phyloP scores from a whole-genome alignment of 2,113 vertebrate genomes.

The Saguinus midas region DNA sequence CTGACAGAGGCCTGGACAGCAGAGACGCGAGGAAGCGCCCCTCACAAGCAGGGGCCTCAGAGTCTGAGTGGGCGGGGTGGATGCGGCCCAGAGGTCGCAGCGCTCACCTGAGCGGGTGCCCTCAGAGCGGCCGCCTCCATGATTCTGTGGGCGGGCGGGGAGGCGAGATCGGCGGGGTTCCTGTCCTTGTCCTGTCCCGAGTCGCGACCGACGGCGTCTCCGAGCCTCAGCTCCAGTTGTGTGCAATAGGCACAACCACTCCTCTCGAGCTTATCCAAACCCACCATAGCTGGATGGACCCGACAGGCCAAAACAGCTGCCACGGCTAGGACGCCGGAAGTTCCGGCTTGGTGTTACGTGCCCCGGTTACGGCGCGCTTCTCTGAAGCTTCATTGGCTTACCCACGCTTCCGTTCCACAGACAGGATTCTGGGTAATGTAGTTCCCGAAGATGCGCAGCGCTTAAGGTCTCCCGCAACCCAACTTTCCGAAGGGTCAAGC shows the following conservation, averaged over 20 bases:
- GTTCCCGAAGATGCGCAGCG: neutral
- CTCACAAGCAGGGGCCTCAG: neutral
- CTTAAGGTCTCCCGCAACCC: no score
- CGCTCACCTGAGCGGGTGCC: neutral
- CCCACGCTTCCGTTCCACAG: neutral
- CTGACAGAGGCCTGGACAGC: neutral
- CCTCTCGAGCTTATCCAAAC: neutral
- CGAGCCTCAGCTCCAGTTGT: neutral
- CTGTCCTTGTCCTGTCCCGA: neutral
- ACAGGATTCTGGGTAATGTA: neutral
- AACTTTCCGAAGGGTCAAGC: neutral
- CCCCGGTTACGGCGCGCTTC: no score
- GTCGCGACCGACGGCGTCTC: neutral
- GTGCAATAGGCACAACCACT: neutral
- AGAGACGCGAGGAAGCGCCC: neutral
- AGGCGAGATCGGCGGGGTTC: neutral
- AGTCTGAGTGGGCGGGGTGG: neutral
- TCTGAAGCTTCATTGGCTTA: neutral
- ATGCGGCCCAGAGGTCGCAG: neutral
- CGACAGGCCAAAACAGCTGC: no score
- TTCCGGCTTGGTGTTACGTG: neutral
- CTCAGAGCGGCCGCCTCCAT: neutral
- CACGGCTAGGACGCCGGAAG: neutral
- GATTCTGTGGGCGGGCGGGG: neutral
- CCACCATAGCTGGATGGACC: fast-evolving